Evolutionary conservation across 2,797 vertebrate species (phyloP).

Genomic region (Gobio occitaniae): DNA sequence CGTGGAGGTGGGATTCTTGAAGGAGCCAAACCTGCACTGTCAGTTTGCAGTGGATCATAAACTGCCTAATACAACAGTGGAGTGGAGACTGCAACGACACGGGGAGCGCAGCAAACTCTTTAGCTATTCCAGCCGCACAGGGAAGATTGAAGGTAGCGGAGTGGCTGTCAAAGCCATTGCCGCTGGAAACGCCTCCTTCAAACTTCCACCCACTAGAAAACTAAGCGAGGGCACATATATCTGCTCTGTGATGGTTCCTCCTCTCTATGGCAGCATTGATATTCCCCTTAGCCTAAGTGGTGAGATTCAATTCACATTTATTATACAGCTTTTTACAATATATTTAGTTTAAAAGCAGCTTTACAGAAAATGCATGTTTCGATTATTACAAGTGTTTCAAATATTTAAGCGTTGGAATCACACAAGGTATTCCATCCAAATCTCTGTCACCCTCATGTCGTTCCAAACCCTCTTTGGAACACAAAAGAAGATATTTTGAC

Average conservation of each 20-base stretch:
- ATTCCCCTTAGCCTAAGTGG: slow-evolving; percentile 74
- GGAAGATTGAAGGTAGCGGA: slow-evolving; percentile 59
- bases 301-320: slow-evolving; percentile 54
- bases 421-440: background rate
- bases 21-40: slow-evolving; percentile 74
- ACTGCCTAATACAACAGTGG: slow-evolving; percentile 58
- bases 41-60: slow-evolving; percentile 77
- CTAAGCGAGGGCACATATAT: slow-evolving; percentile 72
- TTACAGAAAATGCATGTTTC: background rate
- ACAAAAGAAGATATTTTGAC: background rate
- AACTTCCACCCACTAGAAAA: slow-evolving; percentile 62
- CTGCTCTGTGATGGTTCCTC: slow-evolving; percentile 72
- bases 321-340: background rate
- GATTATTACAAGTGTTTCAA: background rate
- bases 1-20: slow-evolving; percentile 66
- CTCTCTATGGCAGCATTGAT: slow-evolving; percentile 67
- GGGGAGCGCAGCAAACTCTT: slow-evolving; percentile 68
- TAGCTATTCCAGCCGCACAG: slow-evolving; percentile 61
- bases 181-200: slow-evolving; percentile 74
- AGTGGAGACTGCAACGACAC: slow-evolving; percentile 68
- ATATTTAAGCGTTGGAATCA: background rate
- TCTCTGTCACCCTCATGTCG: background rate
- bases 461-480: background rate
- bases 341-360: background rate
- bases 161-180: slow-evolving; percentile 64